Conservation (phyloP, 2,797 vertebrate genomes). For the Darevskia mixta region DNA sequence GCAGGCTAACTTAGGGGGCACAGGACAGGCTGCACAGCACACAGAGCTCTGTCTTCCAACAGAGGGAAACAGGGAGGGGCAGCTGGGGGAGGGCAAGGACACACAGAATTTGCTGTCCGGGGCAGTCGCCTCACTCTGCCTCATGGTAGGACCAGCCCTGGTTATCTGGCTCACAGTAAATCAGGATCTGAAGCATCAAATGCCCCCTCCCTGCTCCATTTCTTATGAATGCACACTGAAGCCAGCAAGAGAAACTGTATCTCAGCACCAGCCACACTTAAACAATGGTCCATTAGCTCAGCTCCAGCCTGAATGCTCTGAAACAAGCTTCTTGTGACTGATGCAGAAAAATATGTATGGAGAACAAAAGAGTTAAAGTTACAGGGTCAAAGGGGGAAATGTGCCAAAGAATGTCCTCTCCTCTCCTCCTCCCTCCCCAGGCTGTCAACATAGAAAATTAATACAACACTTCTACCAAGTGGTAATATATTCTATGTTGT, state of each 20-base stretch:
- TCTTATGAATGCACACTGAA: slow-evolving; percentile 21
- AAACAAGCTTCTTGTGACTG: slow-evolving; percentile 51
- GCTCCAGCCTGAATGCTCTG: slow-evolving; percentile 48
- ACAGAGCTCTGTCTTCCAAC: too few species aligned
- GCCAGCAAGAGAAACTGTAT: slow-evolving; percentile 55
- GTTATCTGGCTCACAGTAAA: slow-evolving; percentile 48
- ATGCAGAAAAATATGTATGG: slow-evolving; percentile 42
- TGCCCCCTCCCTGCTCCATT: slow-evolving; percentile 44
- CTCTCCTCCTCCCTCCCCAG: not conserved
- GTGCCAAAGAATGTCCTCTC: slow-evolving; percentile 36
- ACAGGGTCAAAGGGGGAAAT: slow-evolving; percentile 25
- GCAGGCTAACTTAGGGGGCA: too few species aligned
- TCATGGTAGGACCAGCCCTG: too few species aligned
- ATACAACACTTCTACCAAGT: slow-evolving; percentile 11
- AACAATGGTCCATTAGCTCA: slow-evolving; percentile 40
- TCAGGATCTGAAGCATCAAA: slow-evolving; percentile 58
- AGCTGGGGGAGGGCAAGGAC: too few species aligned
- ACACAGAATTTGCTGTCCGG: too few species aligned
- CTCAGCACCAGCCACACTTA: slow-evolving; percentile 45
- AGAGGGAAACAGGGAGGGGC: too few species aligned
- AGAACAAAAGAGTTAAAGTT: slow-evolving; percentile 42
- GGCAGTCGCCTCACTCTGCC: too few species aligned
- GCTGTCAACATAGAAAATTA: slow-evolving; percentile 8
- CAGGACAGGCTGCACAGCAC: too few species aligned
- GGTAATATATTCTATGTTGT: not conserved